Evolutionary conservation across 2,797 vertebrate species (phyloP).

Genomic region (Tapirus indicus): DNA sequence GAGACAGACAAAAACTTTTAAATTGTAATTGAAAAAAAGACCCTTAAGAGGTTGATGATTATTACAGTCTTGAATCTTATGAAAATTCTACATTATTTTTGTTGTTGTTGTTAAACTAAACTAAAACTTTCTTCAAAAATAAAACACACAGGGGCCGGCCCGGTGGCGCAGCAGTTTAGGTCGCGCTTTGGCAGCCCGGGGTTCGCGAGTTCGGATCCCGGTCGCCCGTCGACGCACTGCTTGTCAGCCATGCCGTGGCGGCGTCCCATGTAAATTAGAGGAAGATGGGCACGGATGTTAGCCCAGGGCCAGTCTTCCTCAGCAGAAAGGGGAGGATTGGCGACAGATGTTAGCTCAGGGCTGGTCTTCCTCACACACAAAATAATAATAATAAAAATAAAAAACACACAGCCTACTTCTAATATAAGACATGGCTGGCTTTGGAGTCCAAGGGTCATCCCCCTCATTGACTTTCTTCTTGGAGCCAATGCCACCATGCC

Average conservation of each 20-base stretch:
- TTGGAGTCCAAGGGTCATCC: background rate
- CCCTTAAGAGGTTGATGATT: background rate
- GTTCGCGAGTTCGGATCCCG: too few species aligned
- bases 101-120: background rate
- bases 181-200: too few species aligned
- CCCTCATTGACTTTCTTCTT: background rate
- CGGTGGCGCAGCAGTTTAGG: too few species aligned
- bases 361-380: too few species aligned
- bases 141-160: background rate
- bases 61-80: background rate
- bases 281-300: too few species aligned
- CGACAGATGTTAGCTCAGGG: too few species aligned
- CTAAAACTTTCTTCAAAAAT: background rate
- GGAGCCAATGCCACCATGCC: background rate
- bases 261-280: too few species aligned
- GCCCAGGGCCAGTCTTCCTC: too few species aligned
- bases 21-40: background rate
- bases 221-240: too few species aligned
- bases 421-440: background rate
- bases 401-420: background rate
- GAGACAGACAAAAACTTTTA: background rate
- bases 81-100: background rate
- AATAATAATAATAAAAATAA: too few species aligned
- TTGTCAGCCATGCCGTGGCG: too few species aligned
- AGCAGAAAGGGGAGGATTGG: too few species aligned